Conservation (phyloP, 2,888 invertebrate genomes). For the Aporophyla lueneburgensis region DNA sequence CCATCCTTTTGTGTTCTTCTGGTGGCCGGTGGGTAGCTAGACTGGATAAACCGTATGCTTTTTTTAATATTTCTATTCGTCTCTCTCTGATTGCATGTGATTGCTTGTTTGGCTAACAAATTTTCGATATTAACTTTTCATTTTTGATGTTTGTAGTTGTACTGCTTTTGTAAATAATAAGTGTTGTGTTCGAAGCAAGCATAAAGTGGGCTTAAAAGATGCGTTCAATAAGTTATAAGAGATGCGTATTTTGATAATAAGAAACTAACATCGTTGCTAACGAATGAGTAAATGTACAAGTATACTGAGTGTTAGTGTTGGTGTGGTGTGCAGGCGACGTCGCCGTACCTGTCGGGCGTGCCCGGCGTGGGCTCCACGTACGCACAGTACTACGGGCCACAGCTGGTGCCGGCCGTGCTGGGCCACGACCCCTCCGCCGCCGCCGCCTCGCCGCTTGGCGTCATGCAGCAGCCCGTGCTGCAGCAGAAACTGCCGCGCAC, state of each 20-base stretch:
- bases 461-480: slow-evolving; percentile 96
- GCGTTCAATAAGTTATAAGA: slow-evolving; percentile 30
- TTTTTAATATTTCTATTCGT: slow-evolving; percentile 79
- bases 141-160: slow-evolving; percentile 54
- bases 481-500: slow-evolving; percentile 98
- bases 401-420: slow-evolving; percentile 97
- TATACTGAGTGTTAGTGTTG: slow-evolving; percentile 66
- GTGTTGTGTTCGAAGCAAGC: slow-evolving; percentile 57
- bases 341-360: slow-evolving; percentile 97
- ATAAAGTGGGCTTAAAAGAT: slow-evolving; percentile 54
- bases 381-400: slow-evolving; percentile 97
- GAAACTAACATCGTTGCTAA: slow-evolving; percentile 36
- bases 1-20: slow-evolving; percentile 74
- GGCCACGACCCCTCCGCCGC: slow-evolving; percentile 96
- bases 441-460: slow-evolving; percentile 95
- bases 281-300: slow-evolving; percentile 60
- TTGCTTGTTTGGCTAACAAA: slow-evolving; percentile 83
- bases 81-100: slow-evolving; percentile 80
- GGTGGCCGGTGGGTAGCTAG: slow-evolving; percentile 87
- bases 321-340: slow-evolving; percentile 93
- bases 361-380: slow-evolving; percentile 97
- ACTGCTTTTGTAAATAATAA: slow-evolving; percentile 60
- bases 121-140: slow-evolving; percentile 45
- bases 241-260: slow-evolving; percentile 46
- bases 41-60: slow-evolving; percentile 85